Evolutionary conservation across 2,888 invertebrate genomes (phyloP).

Genomic region (Drosophila mimetica): DNA sequence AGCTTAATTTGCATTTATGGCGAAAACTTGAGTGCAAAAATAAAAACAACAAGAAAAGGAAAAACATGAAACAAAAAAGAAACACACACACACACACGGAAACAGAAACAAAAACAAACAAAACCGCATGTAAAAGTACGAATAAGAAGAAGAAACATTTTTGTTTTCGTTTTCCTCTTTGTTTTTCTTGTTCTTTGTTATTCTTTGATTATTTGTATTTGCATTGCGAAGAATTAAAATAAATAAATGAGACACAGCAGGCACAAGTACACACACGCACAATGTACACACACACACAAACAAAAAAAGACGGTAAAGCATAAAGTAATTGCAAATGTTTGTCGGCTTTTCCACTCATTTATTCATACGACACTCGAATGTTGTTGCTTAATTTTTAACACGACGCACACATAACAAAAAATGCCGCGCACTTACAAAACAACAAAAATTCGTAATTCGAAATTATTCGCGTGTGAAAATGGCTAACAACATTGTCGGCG

Average conservation of each 20-base stretch:
- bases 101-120: slow-evolving; percentile 38
- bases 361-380: slow-evolving; percentile 48
- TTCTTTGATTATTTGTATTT: slow-evolving; percentile 46
- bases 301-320: slow-evolving; percentile 56
- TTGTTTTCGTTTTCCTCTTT: slow-evolving; percentile 15
- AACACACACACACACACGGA: neutral
- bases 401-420: slow-evolving; percentile 41
- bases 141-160: slow-evolving; percentile 14
- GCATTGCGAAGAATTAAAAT: slow-evolving; percentile 43
- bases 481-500: slow-evolving; percentile 38
- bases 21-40: slow-evolving; percentile 24
- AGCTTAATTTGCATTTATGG: slow-evolving; percentile 32
- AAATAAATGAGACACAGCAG: slow-evolving; percentile 48
- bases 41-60: neutral
- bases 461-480: slow-evolving; percentile 53
- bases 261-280: slow-evolving; percentile 33
- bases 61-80: slow-evolving; percentile 6
- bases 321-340: slow-evolving; percentile 36
- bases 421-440: slow-evolving; percentile 36
- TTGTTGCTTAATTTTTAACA: slow-evolving; percentile 51
- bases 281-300: slow-evolving; percentile 45
- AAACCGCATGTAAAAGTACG: slow-evolving; percentile 7
- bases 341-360: slow-evolving; percentile 2
- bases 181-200: slow-evolving; percentile 24
- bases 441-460: slow-evolving; percentile 23